Percentiles rank a stretch among this genome's conserved stretches.
phyloP scores from a whole-genome alignment of 2,797 vertebrate species.

The Catostomus latipinnis region DNA sequence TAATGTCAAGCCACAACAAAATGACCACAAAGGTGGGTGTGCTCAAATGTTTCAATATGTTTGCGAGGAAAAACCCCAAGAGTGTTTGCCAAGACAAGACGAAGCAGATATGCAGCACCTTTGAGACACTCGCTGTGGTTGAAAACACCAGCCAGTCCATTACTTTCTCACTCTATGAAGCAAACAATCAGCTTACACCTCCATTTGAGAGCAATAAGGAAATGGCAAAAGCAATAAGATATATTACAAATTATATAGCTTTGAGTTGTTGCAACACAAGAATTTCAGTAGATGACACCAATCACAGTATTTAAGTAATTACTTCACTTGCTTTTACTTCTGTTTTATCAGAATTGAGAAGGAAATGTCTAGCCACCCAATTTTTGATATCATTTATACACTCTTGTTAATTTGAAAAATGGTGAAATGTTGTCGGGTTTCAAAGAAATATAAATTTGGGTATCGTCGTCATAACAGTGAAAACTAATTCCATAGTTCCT shows the following conservation, averaged over 20 bases:
- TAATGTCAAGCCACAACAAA: constrained; percentile 28
- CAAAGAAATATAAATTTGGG: no score
- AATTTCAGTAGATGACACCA: no score
- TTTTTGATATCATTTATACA: no score
- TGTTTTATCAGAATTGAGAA: no score
- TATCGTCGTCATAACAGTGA: no score
- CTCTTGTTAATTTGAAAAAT: no score
- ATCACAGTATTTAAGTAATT: no score
- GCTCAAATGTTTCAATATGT: constrained; percentile 16
- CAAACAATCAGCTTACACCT: background rate
- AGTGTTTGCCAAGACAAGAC: constrained; percentile 18
- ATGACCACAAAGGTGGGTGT: constrained; percentile 33
- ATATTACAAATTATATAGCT: no score
- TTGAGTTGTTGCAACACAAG: background rate
- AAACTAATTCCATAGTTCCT: no score
- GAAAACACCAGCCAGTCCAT: background rate
- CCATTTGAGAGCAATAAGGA: background rate
- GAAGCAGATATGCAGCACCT: constrained; percentile 10
- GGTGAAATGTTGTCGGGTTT: no score
- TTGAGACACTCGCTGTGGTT: background rate
- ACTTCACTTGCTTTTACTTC: no score
- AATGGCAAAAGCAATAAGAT: background rate
- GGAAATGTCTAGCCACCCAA: no score
- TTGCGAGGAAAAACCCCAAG: constrained; percentile 17
- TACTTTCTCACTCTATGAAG: background rate